phyloP scores from a whole-genome alignment of 1,140 invertebrate species.

The Pseudomyrmex concolor region DNA sequence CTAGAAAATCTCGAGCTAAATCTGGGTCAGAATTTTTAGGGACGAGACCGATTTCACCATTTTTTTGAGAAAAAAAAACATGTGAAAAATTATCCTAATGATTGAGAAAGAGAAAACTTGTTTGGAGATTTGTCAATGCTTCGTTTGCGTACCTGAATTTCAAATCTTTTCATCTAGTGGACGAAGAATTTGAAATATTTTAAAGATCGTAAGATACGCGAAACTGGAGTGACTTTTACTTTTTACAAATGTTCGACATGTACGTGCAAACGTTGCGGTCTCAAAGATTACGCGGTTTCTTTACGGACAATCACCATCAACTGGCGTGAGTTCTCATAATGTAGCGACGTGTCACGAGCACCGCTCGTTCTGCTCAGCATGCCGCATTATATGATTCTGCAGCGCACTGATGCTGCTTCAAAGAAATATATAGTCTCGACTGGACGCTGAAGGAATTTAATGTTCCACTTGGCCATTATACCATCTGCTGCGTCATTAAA shows the following conservation, averaged over 20 bases:
- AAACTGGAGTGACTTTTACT: not conserved
- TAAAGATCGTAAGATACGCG: not conserved
- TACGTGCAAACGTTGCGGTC: not conserved
- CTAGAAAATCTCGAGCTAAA: slow-evolving; percentile 40
- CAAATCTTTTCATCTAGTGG: not conserved
- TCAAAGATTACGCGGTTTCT: slow-evolving; percentile 10
- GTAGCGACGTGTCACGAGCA: slow-evolving; percentile 41
- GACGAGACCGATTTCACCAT: slow-evolving; percentile 1
- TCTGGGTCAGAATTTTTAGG: slow-evolving; percentile 52
- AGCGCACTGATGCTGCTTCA: slow-evolving; percentile 32
- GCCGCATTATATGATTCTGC: slow-evolving; percentile 37
- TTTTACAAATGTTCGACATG: slow-evolving; percentile 1
- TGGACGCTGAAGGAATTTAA: slow-evolving; percentile 53
- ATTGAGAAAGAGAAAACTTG: slow-evolving; percentile 17
- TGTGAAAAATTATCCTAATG: slow-evolving; percentile 29
- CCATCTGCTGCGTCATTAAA: slow-evolving; percentile 30
- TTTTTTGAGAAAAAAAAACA: slow-evolving; percentile 4
- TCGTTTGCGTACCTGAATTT: not conserved
- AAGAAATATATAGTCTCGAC: slow-evolving; percentile 47
- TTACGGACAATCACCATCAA: slow-evolving; percentile 33
- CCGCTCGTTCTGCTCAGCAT: slow-evolving; percentile 47
- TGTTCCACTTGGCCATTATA: slow-evolving; percentile 41
- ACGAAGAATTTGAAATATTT: not conserved
- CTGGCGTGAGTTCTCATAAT: slow-evolving; percentile 14
- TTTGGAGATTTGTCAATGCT: slow-evolving; percentile 17